Percentiles rank a stretch among this genome's conserved stretches.
phyloP scores from a whole-genome alignment of 2,888 invertebrate species.

The Barypeithes pellucidus region DNA sequence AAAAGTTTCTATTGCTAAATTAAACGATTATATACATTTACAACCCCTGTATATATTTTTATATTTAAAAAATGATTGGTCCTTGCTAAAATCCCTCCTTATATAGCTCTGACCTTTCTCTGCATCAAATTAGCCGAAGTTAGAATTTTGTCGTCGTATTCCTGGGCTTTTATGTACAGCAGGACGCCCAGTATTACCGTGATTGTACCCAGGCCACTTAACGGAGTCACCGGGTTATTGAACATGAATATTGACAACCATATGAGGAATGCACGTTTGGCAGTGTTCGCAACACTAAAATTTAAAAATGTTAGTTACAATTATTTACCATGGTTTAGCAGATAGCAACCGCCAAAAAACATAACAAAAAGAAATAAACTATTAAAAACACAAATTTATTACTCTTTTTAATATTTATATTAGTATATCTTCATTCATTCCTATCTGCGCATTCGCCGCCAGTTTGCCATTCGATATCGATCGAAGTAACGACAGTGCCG shows the following conservation, averaged over 20 bases:
- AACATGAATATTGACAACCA: slow-evolving; percentile 84
- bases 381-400: too few relatives aligned
- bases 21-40: too few relatives aligned
- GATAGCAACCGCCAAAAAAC: background rate
- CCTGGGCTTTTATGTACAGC: slow-evolving; percentile 82
- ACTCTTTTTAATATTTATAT: too few relatives aligned
- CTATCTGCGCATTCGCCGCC: too few relatives aligned
- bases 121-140: slow-evolving; percentile 67
- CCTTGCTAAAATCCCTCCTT: slow-evolving; percentile 41
- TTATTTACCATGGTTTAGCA: too few relatives aligned
- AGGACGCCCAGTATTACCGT: slow-evolving; percentile 83
- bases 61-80: background rate
- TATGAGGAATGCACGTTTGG: slow-evolving; percentile 84
- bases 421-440: too few relatives aligned
- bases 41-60: slow-evolving; percentile 1
- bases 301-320: background rate
- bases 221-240: slow-evolving; percentile 81
- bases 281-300: slow-evolving; percentile 85
- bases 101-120: slow-evolving; percentile 69
- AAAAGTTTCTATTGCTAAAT: too few relatives aligned
- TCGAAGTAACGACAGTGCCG: too few relatives aligned
- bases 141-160: slow-evolving; percentile 73
- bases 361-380: background rate
- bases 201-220: slow-evolving; percentile 82
- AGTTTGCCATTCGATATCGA: too few relatives aligned